Conservation (phyloP, 2,113 vertebrate genomes). For the Coturnix japonica region DNA sequence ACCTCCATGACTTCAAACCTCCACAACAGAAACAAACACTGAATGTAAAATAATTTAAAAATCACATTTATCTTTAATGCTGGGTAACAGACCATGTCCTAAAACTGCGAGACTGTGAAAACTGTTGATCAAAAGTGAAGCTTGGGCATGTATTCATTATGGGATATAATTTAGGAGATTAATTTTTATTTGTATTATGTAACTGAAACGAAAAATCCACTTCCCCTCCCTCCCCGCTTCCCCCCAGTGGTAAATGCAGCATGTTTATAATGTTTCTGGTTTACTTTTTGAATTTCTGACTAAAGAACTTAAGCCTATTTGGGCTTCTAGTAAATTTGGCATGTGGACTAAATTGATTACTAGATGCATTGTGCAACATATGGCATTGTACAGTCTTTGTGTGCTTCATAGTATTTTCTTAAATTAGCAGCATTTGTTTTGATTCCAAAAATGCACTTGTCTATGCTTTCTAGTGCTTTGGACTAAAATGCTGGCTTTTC, state of each 20-base stretch:
- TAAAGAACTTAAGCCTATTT: conserved; percentile 37
- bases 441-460: conserved; percentile 61
- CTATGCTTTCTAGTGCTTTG: conserved; percentile 36
- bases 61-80: conserved; percentile 10
- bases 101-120: conserved; percentile 17
- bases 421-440: conserved; percentile 64
- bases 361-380: conserved; percentile 51
- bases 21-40: not conserved
- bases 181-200: conserved; percentile 23
- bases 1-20: conserved; percentile 23
- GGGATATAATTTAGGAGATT: conserved; percentile 13
- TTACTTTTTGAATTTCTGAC: conserved; percentile 25
- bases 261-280: conserved; percentile 13
- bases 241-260: not conserved
- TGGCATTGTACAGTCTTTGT: conserved; percentile 47
- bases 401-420: conserved; percentile 60
- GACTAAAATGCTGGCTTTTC: conserved; percentile 60
- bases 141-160: not conserved
- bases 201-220: conserved; percentile 3
- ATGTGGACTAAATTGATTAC: conserved; percentile 30
- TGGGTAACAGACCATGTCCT: not conserved
- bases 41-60: conserved; percentile 27
- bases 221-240: not conserved
- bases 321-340: conserved; percentile 19
- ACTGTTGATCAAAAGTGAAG: conserved; percentile 28